These are phyloP conservation scores for Watsonalla binaria DNA, from an alignment of 2,888 invertebrate genomes.

Conservation along the genomic window DNA sequence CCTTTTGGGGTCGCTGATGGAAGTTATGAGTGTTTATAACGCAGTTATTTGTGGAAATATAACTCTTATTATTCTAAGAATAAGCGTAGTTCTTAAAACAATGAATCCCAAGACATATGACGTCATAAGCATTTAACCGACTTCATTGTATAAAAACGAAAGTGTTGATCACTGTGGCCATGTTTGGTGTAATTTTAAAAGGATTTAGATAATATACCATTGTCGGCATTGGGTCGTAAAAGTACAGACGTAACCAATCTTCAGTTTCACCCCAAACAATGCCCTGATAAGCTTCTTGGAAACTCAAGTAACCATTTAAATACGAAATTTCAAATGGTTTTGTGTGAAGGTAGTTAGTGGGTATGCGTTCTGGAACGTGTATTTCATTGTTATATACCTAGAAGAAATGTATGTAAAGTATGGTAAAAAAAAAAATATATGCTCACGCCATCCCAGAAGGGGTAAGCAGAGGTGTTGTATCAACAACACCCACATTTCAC, in stretches of 20 bases:
- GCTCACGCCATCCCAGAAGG: too few relatives aligned
- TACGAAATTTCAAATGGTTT: too few relatives aligned
- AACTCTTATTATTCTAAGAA: too few relatives aligned
- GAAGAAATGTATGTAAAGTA: background rate
- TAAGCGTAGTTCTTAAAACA: background rate
- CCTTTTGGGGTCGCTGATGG: too few relatives aligned
- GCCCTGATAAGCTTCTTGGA: conserved; percentile 35
- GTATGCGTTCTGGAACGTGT: too few relatives aligned
- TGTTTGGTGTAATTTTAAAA: conserved; percentile 34
- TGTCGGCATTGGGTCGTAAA: conserved; percentile 46
- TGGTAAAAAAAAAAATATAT: too few relatives aligned
- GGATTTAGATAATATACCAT: conserved; percentile 48
- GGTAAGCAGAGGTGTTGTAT: too few relatives aligned
- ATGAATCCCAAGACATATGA: background rate
- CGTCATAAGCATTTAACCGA: background rate
- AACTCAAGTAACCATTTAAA: conserved; percentile 1
- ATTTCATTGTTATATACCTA: background rate
- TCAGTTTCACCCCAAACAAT: conserved; percentile 25
- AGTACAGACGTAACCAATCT: conserved; percentile 28
- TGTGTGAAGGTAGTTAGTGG: too few relatives aligned
- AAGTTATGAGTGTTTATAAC: too few relatives aligned
- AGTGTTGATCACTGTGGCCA: conserved; percentile 14
- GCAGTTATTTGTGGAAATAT: too few relatives aligned
- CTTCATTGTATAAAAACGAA: conserved; percentile 10
- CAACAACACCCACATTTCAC: too few relatives aligned